These are phyloP conservation scores for Abrostola triplasia DNA, from an alignment of 2,888 invertebrate genomes.

Conservation along the genomic window DNA sequence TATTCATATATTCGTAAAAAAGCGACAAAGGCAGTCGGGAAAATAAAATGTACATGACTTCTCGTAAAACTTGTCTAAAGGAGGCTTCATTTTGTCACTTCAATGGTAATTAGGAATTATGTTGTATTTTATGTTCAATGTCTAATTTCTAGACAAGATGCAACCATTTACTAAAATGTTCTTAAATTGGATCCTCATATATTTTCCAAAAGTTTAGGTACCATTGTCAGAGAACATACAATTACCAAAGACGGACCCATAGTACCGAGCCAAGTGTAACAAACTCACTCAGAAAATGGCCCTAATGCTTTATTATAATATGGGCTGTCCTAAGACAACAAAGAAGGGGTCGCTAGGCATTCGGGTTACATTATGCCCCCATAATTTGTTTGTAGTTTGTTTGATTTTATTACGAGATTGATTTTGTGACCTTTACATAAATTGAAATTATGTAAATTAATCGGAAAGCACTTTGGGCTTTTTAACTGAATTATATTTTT, in stretches of 20 bases:
- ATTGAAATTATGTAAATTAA: not conserved
- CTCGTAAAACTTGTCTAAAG: no score
- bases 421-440: conserved; percentile 22
- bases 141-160: no score
- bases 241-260: not conserved
- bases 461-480: not conserved
- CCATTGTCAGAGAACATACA: not conserved
- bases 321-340: conserved; percentile 48
- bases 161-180: no score
- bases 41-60: no score
- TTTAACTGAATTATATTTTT: no score
- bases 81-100: no score
- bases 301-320: conserved; percentile 33
- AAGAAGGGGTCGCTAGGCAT: conserved; percentile 19
- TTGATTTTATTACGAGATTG: conserved; percentile 49
- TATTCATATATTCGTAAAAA: no score
- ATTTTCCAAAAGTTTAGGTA: no score
- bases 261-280: conserved; percentile 14
- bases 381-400: conserved; percentile 45
- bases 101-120: no score
- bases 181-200: no score
- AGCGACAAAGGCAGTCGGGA: no score
- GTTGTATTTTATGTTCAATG: no score
- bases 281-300: conserved; percentile 23
- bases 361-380: conserved; percentile 38